Evolutionary conservation across 2,797 vertebrate species (phyloP).

Genomic region (Centropyge bicolor): DNA sequence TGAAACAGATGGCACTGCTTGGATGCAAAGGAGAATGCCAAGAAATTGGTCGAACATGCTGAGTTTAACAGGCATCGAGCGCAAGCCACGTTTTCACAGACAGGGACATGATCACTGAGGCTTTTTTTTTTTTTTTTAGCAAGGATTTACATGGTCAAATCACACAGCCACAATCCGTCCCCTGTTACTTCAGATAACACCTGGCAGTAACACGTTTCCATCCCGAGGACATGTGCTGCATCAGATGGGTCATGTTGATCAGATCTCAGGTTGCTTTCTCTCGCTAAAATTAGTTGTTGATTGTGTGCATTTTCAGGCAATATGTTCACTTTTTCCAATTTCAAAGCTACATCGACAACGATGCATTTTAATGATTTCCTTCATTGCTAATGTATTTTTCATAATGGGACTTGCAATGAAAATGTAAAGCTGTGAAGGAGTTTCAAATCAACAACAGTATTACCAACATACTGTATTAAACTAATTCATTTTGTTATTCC

Average conservation of each 20-base stretch:
- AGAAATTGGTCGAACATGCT: slow-evolving; percentile 41
- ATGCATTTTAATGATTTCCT: background rate
- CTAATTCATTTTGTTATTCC: background rate
- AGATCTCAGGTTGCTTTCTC: background rate
- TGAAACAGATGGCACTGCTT: slow-evolving; percentile 57
- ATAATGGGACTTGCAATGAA: background rate
- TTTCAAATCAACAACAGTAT: background rate
- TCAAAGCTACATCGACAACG: background rate
- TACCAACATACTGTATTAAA: background rate
- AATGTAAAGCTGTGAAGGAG: background rate
- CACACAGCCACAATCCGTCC: background rate
- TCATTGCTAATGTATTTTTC: background rate
- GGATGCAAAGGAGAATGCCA: slow-evolving; percentile 42
- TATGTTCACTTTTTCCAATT: background rate
- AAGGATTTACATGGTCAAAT: slow-evolving; percentile 24
- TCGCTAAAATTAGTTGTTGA: background rate
- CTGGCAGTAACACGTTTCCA: slow-evolving; percentile 21
- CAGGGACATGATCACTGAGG: background rate
- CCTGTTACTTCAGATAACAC: slow-evolving; percentile 16
- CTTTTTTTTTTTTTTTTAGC: background rate
- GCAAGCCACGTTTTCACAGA: slow-evolving; percentile 19
- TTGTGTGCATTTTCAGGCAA: background rate
- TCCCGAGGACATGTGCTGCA: slow-evolving; percentile 26
- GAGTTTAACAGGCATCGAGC: slow-evolving; percentile 35
- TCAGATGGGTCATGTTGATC: slow-evolving; percentile 24